Base-by-base conservation (phyloP, 2,113 vertebrate species). In the Rallus limicola region DNA sequence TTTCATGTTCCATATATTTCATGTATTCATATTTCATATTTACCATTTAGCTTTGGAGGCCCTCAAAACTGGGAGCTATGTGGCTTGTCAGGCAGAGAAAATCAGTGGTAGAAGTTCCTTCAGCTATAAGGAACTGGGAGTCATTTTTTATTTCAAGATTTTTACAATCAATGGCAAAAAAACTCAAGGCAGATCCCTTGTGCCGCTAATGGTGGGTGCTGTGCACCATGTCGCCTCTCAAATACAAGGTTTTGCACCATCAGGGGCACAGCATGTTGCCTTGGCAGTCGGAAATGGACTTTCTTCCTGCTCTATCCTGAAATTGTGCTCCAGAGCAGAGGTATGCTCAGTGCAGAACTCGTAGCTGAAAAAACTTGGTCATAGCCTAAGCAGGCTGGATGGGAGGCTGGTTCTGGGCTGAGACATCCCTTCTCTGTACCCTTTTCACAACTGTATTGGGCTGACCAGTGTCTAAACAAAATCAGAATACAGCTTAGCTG, bases 151-250 rank as follows among this genome's bases (percentile, higher is more conserved):
- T 58, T 48, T 60, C 56, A 34, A 62, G 29, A 25, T 36, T 75
- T 86, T 95, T 44, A 55, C 40, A 62, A 20, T 6, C 38, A 20
- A 13, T 8, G 0, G 1, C 33, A 40, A 64, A 88, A 87, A 59
- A 9, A 6, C 6, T 8, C 24, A 67, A 65, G 55, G 17, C 13
- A 34, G 50, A 33, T 11, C 23, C 40, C 28, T 25, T 13, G 18
- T 21, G 33, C 24, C 29, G 11, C 40, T 71, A 14, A 8, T 1
- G 2, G 23, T 19, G 31, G 26, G 10, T 13, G 21, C 3, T 0
- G 0, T 24, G 36, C 5, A 7, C 26, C 0, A 0, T 1, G 31
- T 5, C 82, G 46, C 20, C n/a, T 84, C 31, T 21, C 56, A 38
- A 12, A 52, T 2, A 2, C 8, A 11, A n/a, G 11, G 28, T 40